Evolutionary conservation across 2,797 vertebrate genomes (phyloP), one percentile per base, ranked within the genome.

Genomic region (Dermochelys coriacea): DNA sequence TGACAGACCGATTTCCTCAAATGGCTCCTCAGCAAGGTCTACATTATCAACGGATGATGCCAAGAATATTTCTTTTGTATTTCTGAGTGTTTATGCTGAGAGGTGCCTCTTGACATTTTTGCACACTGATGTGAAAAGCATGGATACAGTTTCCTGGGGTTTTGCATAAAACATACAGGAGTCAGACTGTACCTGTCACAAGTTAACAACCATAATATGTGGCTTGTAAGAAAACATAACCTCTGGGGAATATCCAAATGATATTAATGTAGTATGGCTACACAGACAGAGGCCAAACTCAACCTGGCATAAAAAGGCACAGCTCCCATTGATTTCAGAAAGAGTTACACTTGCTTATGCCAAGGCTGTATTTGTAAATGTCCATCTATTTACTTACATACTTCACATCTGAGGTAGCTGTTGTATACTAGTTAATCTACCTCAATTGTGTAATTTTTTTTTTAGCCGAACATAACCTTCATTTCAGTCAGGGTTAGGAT

Each of bases 251-350:
- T 82, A 96, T 64, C 84, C 88, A 96, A 93, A 89, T 95, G 77
- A 95, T 96, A 94, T 80, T 97, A 93, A 94, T 91, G 59, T 21
- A 89, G 15, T n/a, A 4, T 94, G 92, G 95, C 92, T 95, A 93
- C 93, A 75, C 29, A 90, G 86, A 94, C 86, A 92, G 90, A 81
- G 84, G 61, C 84, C 80, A 34, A 25, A 93, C 86, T 51, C 85
- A 90, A 47, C 61, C 88, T 88, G 57, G 80, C 77, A 93, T 21
- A 25, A 57, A 91, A 95, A 82, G 88, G 57, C 54, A 93, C 18
- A 74, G 21, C 84, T 80, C 50, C 71, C 77, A 64, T 12, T 90
- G 90, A 93, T 85, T 91, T 84, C 51, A 57, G 54, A 55, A 49
- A 49, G 34, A 74, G 41, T 29, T 84, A 91, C n/a, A 61, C 8